Evolutionary conservation across 2,888 invertebrate genomes (phyloP).

Genomic region (Ochropacha duplaris): DNA sequence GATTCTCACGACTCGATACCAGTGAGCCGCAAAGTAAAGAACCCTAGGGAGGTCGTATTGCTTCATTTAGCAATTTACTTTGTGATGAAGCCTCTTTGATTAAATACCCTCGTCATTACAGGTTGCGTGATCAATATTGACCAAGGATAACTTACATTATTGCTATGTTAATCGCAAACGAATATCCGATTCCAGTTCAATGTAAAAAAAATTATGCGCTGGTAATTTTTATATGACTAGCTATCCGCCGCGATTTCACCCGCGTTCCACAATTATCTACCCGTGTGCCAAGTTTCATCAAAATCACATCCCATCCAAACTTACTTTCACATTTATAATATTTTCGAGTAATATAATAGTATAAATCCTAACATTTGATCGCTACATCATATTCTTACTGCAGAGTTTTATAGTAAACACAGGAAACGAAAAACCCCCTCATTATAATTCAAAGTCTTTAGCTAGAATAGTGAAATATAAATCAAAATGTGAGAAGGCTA

Average conservation of each 20-base stretch:
- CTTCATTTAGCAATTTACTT: background rate
- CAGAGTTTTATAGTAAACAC: background rate
- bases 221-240: background rate
- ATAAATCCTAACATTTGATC: background rate
- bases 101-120: background rate
- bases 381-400: background rate
- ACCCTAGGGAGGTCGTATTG: background rate
- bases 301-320: no score
- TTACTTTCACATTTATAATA: background rate
- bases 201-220: background rate
- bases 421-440: constrained; percentile 8
- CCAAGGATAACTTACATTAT: background rate
- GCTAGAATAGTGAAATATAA: constrained; percentile 46
- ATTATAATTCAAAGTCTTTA: constrained; percentile 11
- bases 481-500: constrained; percentile 58
- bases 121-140: background rate
- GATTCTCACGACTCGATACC: constrained; percentile 26
- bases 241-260: no score
- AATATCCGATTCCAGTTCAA: background rate
- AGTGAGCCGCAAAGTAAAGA: background rate
- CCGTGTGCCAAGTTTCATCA: no score
- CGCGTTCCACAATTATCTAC: no score
- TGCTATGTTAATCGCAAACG: background rate
- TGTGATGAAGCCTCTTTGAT: background rate
- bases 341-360: background rate